These are phyloP conservation scores for Acanthiza pusilla DNA, from an alignment of 2,797 vertebrate species.

Conservation along the genomic window DNA sequence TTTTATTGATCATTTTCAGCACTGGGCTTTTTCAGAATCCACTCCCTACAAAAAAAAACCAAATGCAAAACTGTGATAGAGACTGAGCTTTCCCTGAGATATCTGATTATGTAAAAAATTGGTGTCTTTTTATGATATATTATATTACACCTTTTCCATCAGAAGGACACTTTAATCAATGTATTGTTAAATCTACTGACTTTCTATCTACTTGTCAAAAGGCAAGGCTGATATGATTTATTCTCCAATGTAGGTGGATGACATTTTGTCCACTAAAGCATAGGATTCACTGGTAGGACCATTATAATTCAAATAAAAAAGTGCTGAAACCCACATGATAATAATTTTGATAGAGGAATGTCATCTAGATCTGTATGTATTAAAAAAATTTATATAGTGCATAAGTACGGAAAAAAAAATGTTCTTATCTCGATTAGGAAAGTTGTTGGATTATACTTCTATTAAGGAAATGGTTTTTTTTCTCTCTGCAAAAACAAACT, in stretches of 20 bases:
- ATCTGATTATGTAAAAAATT: not conserved
- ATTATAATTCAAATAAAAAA: not conserved
- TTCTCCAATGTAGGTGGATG: not conserved
- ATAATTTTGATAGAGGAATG: not conserved
- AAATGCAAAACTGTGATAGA: not conserved
- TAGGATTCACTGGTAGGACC: not conserved
- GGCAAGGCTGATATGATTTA: not conserved
- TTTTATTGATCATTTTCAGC: not conserved
- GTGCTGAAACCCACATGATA: not conserved
- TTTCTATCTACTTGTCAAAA: slow-evolving; percentile 1
- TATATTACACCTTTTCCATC: not conserved
- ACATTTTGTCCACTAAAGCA: not conserved
- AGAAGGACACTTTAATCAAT: slow-evolving; percentile 13
- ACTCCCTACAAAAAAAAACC: not conserved
- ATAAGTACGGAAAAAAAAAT: not conserved
- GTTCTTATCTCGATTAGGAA: not conserved
- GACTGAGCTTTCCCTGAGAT: not conserved
- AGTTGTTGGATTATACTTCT: not conserved
- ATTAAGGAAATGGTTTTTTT: not conserved
- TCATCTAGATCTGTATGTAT: not conserved
- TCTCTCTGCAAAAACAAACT: not conserved
- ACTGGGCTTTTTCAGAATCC: not conserved
- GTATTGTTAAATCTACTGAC: slow-evolving; percentile 31
- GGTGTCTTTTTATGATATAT: not conserved
- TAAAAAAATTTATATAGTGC: not conserved